Base-by-base conservation (phyloP, 2,888 invertebrate genomes). In the Colostygia pectinataria region DNA sequence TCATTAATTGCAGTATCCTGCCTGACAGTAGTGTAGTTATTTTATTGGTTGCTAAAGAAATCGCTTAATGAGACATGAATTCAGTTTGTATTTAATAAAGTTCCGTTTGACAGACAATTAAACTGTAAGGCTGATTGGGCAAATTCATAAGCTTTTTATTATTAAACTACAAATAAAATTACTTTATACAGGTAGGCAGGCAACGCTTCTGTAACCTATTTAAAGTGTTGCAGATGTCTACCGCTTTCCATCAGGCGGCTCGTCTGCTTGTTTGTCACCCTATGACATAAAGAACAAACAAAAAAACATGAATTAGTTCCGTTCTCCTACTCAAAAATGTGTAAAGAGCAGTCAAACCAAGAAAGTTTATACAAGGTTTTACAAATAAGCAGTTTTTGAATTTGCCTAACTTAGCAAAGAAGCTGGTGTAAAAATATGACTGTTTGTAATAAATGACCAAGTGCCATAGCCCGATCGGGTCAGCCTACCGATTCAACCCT, bases 401-500 rank as follows among this genome's bases (percentile, higher is more conserved):
- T 55, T 58, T 59, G 47, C 25, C 47, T 44, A 59, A 56, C 65
- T 61, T 57, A 55, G 64, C 69, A 61, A 65, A 64, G 66, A 66
- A 63, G 71, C 62, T 71, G 70, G 71, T 78, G 75, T 77, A 76
- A 71, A 77, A 34, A 42, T 51, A 44, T 68, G 69, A 76, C 59
- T 77, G 74, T 77, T 75, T 77, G 70, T 72, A 72, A 61, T 67
- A 37, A 75, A 77, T 76, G 74, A 74, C 77, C 77, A 83, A 79
- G 87, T 88, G 87, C 87, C 87, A 88, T 87, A 87, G 66, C 76
- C 80, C 74, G 59, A 65, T 68, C 46, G 79, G 77, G 75, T 71
- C 63, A 72, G 64, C 78, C 80, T 80, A 75, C 78, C 78, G 76
- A 79, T 69, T 73, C 75, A 68, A 67, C 63, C 62, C n/a, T 34